phyloP scores from a whole-genome alignment of 1,140 invertebrate species.

The Centruroides sculpturatus region DNA sequence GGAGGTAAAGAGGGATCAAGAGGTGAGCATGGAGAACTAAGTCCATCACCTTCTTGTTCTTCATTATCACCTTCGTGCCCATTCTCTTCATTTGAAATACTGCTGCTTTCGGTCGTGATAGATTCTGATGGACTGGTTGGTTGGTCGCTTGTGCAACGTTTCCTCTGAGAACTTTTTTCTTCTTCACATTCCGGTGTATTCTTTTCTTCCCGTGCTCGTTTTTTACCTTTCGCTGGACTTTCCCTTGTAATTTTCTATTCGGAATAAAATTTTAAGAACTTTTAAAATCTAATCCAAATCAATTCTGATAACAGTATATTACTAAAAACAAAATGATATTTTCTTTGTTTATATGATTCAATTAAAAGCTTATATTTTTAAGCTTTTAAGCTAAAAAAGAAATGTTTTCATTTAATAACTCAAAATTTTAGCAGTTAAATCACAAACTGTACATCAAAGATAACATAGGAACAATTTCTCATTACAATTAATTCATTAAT shows the following conservation, averaged over 20 bases:
- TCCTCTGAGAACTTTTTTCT: slow-evolving; percentile 37
- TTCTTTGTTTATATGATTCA: too few species aligned
- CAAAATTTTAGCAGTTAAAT: too few species aligned
- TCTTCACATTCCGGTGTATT: slow-evolving; percentile 21
- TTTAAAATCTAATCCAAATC: too few species aligned
- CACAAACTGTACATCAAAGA: too few species aligned
- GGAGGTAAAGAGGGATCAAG: slow-evolving; percentile 16
- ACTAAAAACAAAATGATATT: too few species aligned
- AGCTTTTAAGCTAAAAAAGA: too few species aligned
- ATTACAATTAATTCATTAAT: too few species aligned
- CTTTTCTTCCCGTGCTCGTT: slow-evolving; percentile 35
- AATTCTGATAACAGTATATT: too few species aligned
- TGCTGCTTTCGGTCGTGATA: slow-evolving; percentile 26
- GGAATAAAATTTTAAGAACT: too few species aligned
- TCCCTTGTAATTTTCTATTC: not conserved
- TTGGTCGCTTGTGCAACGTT: slow-evolving; percentile 13
- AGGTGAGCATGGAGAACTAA: slow-evolving; percentile 14
- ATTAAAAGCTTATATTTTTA: too few species aligned
- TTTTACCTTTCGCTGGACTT: slow-evolving; percentile 2
- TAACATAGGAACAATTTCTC: too few species aligned
- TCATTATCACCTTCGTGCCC: slow-evolving; percentile 27
- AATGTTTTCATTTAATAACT: too few species aligned
- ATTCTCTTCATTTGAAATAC: slow-evolving; percentile 26
- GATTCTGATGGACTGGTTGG: slow-evolving; percentile 27
- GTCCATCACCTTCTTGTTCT: slow-evolving; percentile 11